Conservation (phyloP, 2,797 vertebrate species). For the Rousettus madagascariensis region DNA sequence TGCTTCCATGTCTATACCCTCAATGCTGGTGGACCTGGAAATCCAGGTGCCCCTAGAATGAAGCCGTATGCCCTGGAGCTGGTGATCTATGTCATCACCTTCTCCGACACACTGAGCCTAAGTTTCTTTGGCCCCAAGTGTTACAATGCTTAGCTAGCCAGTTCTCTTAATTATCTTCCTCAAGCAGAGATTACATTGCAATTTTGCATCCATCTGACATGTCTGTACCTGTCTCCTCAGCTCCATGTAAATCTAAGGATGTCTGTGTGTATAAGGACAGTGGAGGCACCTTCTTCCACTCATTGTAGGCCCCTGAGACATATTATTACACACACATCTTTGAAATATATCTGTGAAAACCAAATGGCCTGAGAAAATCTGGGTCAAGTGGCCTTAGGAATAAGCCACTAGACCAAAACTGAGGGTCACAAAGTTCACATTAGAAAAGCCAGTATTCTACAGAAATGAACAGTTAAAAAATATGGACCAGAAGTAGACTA, state of each 20-base stretch:
- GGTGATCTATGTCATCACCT: background rate
- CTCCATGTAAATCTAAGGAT: background rate
- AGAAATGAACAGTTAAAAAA: background rate
- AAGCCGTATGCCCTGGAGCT: too few species aligned
- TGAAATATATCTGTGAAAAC: background rate
- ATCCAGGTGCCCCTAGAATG: background rate
- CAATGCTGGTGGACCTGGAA: background rate
- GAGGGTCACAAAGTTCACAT: background rate
- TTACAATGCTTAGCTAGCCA: background rate
- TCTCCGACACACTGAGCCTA: background rate
- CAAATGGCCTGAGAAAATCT: background rate
- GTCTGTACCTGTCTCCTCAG: background rate
- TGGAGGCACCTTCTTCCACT: background rate
- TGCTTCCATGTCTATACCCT: background rate
- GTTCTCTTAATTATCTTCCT: background rate
- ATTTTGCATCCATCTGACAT: background rate
- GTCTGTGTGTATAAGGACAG: background rate
- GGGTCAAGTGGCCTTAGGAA: background rate
- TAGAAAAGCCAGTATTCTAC: background rate
- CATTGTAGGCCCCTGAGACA: background rate
- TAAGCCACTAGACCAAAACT: background rate
- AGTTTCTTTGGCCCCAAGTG: background rate
- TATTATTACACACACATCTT: background rate
- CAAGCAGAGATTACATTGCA: background rate
- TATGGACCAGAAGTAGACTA: background rate